Percentiles rank a stretch among this genome's conserved stretches.
Evolutionary conservation across 2,113 vertebrate species (phyloP).

Genomic region (Equus quagga): DNA sequence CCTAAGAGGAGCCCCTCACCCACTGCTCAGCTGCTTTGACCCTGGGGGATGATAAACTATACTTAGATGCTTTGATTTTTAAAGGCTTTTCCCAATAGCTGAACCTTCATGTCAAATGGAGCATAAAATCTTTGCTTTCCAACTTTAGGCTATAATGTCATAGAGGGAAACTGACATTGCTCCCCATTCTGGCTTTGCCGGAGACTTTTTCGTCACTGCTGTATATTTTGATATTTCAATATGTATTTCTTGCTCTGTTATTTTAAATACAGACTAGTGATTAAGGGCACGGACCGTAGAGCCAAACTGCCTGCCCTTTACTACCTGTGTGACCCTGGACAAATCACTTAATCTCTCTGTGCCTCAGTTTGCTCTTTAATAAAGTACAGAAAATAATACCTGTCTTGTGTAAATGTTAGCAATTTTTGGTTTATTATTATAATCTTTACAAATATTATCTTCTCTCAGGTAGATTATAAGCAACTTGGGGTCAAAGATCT

Average conservation of each 20-base stretch:
- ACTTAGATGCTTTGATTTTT: background rate
- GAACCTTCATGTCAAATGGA: background rate
- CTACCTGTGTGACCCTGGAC: background rate
- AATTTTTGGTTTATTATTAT: background rate
- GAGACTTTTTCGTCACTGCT: background rate
- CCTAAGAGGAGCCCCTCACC: background rate
- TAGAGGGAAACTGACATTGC: background rate
- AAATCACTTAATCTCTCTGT: background rate
- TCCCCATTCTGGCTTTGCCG: background rate
- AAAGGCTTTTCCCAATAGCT: background rate
- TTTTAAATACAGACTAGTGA: background rate
- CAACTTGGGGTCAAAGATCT: background rate
- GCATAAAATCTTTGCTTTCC: background rate
- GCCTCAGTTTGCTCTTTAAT: background rate
- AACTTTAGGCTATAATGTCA: background rate
- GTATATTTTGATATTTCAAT: background rate
- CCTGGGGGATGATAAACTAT: background rate
- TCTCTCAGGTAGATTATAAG: background rate
- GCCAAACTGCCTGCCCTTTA: background rate
- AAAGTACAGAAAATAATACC: background rate
- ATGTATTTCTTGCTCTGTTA: background rate
- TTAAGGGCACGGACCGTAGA: background rate
- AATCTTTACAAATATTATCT: background rate
- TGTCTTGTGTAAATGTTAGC: background rate
- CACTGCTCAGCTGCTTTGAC: background rate